These are phyloP conservation scores for Chrysemys picta DNA, from an alignment of 2,113 vertebrate species.

Conservation along the genomic window DNA sequence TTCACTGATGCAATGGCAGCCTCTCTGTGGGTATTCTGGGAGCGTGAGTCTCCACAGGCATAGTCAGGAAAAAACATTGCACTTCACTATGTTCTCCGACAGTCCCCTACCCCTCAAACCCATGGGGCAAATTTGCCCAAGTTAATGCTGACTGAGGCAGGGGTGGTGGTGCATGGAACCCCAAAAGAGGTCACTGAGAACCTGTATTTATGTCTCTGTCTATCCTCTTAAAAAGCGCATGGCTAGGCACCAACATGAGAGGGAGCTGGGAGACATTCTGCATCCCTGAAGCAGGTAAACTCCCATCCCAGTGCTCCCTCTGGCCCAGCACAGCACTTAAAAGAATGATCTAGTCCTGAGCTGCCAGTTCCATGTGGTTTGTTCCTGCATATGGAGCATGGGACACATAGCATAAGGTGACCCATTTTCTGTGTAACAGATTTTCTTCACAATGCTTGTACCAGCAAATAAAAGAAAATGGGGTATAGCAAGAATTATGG, in stretches of 20 bases:
- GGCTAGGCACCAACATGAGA: too few species aligned
- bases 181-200: not conserved
- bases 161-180: not conserved
- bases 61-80: not conserved
- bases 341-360: not conserved
- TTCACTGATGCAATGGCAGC: not conserved
- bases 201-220: not conserved
- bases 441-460: not conserved
- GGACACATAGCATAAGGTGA: accelerated
- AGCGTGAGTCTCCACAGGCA: not conserved
- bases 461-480: not conserved
- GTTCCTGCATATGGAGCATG: not conserved
- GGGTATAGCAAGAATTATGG: not conserved
- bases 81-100: not conserved
- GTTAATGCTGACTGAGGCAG: not conserved
- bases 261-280: not conserved
- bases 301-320: not conserved
- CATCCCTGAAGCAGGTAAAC: not conserved
- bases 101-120: not conserved
- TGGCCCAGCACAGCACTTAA: not conserved
- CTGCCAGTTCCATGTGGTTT: not conserved
- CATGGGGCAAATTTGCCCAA: not conserved
- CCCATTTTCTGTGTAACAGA: not conserved
- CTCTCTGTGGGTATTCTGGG: not conserved
- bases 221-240: not conserved